Conservation (phyloP, 2,888 invertebrate genomes). For the Nineta flava region DNA sequence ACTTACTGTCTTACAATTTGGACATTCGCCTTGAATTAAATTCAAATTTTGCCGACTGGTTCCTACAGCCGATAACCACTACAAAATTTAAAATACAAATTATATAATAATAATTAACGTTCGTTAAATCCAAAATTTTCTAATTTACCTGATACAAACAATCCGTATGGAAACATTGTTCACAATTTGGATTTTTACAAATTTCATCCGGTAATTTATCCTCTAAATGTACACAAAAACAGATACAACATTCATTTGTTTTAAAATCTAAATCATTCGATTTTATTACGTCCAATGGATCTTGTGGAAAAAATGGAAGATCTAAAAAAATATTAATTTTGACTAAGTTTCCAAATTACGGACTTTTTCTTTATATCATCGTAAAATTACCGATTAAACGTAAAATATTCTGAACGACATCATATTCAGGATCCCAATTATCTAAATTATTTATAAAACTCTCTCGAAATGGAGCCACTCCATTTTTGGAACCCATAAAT, state of each 20-base stretch:
- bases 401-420: slow-evolving; percentile 22
- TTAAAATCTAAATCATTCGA: slow-evolving; percentile 16
- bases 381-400: slow-evolving; percentile 20
- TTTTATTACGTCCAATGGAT: slow-evolving; percentile 9
- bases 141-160: slow-evolving; percentile 27
- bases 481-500: slow-evolving; percentile 26
- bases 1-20: slow-evolving; percentile 24
- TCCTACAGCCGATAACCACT: slow-evolving; percentile 23
- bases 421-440: slow-evolving; percentile 22
- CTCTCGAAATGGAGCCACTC: slow-evolving; percentile 18
- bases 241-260: slow-evolving; percentile 26
- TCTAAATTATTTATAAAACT: slow-evolving; percentile 21
- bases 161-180: slow-evolving; percentile 23
- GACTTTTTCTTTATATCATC: too few species aligned
- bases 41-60: slow-evolving; percentile 18
- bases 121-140: neutral
- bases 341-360: too few species aligned
- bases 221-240: slow-evolving; percentile 23
- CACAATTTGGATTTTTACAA: slow-evolving; percentile 25
- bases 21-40: slow-evolving; percentile 22
- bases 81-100: slow-evolving; percentile 12
- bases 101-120: neutral
- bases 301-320: slow-evolving; percentile 19
- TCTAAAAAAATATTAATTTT: slow-evolving; percentile 15
- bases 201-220: slow-evolving; percentile 25